Conservation (phyloP, 1,140 invertebrate species). For the Arctopsyche grandis region DNA sequence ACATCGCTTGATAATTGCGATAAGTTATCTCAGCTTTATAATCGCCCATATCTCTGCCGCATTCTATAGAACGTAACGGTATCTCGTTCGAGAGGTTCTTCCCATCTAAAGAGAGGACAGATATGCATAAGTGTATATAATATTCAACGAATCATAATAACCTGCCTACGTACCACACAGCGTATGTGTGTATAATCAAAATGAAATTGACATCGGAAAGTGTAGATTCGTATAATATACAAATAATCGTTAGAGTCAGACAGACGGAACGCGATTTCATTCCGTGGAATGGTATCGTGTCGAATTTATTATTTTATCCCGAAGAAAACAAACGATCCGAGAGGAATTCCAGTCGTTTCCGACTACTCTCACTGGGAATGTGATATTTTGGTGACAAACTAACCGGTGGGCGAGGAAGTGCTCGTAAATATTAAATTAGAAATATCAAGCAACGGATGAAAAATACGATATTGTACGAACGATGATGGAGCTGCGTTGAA, state of each 20-base stretch:
- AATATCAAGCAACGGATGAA: not conserved
- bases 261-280: not conserved
- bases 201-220: too few species aligned
- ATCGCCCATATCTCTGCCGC: too few species aligned
- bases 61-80: too few species aligned
- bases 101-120: not conserved
- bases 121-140: not conserved
- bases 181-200: too few species aligned
- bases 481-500: not conserved
- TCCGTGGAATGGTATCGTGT: not conserved
- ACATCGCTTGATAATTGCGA: too few species aligned
- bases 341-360: not conserved
- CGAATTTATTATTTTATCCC: conserved; percentile 6
- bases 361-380: not conserved
- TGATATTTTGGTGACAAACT: not conserved
- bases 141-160: not conserved
- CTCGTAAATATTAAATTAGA: conserved; percentile 38
- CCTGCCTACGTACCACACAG: not conserved
- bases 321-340: not conserved
- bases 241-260: not conserved
- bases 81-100: too few species aligned
- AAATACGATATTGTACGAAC: not conserved
- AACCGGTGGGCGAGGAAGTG: conserved; percentile 1
- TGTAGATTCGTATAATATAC: too few species aligned
- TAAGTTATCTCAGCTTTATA: too few species aligned